These are phyloP conservation scores for Proteles cristata DNA, from an alignment of 2,113 vertebrate genomes.

Conservation along the genomic window DNA sequence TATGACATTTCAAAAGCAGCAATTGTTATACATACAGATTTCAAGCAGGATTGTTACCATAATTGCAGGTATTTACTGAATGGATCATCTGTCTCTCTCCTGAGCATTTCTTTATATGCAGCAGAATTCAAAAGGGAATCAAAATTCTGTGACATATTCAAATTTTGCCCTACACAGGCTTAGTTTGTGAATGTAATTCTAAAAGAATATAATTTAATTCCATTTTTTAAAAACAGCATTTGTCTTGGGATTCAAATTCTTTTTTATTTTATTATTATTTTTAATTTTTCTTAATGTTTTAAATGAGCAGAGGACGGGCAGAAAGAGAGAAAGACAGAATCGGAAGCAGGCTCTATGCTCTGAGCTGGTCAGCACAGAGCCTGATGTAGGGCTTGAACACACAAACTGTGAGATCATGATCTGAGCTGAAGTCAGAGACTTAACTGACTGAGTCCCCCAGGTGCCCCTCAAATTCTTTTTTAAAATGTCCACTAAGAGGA, in stretches of 20 bases:
- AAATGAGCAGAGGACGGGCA: too few relatives aligned
- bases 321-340: too few relatives aligned
- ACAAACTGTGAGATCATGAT: too few relatives aligned
- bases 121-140: not conserved
- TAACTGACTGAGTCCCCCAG: too few relatives aligned
- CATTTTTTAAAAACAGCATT: slow-evolving; percentile 37
- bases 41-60: not conserved
- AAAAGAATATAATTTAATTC: slow-evolving; percentile 31
- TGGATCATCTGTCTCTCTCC: not conserved
- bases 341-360: too few relatives aligned
- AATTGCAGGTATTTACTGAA: not conserved
- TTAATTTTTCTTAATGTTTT: too few relatives aligned
- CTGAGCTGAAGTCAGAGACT: too few relatives aligned
- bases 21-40: not conserved
- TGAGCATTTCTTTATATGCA: not conserved
- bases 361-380: too few relatives aligned
- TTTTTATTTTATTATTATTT: not conserved
- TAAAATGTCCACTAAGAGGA: too few relatives aligned
- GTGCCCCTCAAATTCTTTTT: too few relatives aligned
- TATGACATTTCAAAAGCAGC: not conserved
- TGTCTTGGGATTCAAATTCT: not conserved
- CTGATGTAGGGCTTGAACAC: too few relatives aligned
- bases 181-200: slow-evolving; percentile 53
- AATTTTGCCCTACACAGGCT: slow-evolving; percentile 1
- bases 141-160: slow-evolving; percentile 3